A percentile compares a stretch with the other conserved stretches of the same genome.
These are phyloP conservation scores for Eonycteris spelaea DNA, from an alignment of 2,113 vertebrate genomes.

Conservation along the genomic window DNA sequence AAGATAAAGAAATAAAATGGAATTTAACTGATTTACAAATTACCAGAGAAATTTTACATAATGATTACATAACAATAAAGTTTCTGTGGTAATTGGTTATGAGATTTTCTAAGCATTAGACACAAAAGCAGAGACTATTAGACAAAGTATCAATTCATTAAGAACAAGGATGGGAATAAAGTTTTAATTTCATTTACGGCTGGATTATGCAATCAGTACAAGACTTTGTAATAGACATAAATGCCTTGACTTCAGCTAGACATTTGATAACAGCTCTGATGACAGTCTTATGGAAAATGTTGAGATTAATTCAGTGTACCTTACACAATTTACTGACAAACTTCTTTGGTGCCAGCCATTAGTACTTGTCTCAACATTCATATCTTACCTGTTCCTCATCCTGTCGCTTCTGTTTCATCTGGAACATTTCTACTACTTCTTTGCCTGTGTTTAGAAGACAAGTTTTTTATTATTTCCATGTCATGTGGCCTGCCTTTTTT, in stretches of 20 bases:
- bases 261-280: not conserved
- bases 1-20: not conserved
- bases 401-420: not conserved
- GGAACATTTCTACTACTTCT: not conserved
- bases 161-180: not conserved
- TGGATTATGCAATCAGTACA: not conserved
- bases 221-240: not conserved
- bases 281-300: not conserved
- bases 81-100: not conserved
- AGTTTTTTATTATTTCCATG: not conserved
- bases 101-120: not conserved
- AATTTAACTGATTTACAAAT: not conserved
- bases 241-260: not conserved
- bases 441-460: not conserved
- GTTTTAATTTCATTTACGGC: not conserved
- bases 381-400: not conserved
- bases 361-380: not conserved
- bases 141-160: not conserved
- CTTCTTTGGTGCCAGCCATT: not conserved
- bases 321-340: not conserved
- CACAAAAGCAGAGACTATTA: not conserved
- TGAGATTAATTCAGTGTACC: not conserved
- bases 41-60: not conserved
- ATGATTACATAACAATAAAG: not conserved
- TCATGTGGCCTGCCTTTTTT: not conserved